Evolutionary conservation across 2,888 invertebrate genomes (phyloP).

Genomic region (Craniophora ligustri): DNA sequence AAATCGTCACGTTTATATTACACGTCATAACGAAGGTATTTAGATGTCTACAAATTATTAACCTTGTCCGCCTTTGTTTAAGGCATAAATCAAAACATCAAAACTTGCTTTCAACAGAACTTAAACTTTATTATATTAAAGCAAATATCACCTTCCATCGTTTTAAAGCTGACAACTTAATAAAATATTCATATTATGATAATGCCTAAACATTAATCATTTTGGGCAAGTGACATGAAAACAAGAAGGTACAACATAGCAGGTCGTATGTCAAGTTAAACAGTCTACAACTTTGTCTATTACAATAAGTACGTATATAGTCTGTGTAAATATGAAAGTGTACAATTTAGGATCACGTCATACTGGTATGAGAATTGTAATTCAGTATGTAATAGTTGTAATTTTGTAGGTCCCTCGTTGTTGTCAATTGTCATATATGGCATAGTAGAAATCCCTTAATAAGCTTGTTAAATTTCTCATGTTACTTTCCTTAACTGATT

Average conservation of each 20-base stretch:
- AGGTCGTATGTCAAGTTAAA: conserved; percentile 1
- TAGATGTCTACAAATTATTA: too few species aligned
- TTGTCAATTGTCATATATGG: too few species aligned
- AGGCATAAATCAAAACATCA: neutral
- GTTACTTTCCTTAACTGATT: too few species aligned
- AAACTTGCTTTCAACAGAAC: neutral
- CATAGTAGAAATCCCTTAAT: too few species aligned
- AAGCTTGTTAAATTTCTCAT: too few species aligned
- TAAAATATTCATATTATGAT: conserved; percentile 59
- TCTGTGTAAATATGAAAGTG: conserved; percentile 23
- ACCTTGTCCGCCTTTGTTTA: too few species aligned
- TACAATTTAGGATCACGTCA: neutral
- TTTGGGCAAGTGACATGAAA: conserved; percentile 13
- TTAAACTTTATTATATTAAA: conserved; percentile 9
- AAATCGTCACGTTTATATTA: too few species aligned
- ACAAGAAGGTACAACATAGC: conserved; percentile 12
- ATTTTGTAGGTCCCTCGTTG: too few species aligned
- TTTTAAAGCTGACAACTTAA: conserved; percentile 32
- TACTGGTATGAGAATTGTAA: conserved; percentile 18
- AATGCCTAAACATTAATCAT: conserved; percentile 40
- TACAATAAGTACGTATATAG: neutral
- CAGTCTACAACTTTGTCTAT: conserved; percentile 11
- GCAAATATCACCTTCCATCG: conserved; percentile 7
- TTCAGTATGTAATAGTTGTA: too few species aligned
- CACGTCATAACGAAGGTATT: too few species aligned